Evolutionary conservation across 2,113 vertebrate species (phyloP), one percentile per base, ranked within the genome.

Genomic region (Prolemur simus): DNA sequence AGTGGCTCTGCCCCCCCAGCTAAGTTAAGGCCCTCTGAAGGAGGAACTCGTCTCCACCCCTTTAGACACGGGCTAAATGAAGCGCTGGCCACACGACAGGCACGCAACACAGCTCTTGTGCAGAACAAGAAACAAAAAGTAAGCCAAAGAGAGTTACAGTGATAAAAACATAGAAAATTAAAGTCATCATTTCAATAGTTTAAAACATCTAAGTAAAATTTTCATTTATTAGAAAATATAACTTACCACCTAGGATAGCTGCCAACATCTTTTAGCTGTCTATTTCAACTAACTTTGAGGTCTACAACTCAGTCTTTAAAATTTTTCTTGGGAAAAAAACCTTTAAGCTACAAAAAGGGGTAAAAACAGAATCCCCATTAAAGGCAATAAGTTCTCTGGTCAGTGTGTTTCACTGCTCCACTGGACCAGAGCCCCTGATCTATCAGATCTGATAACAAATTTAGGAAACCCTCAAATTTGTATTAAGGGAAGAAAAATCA

Each of bases 401-500:
- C 94, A 94, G 96, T 73, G 90, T 78, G 56, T 88, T 52, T 94
- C 37, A n/a, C 71, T 23, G 21, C 42, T 69, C 60, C 66, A 6
- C 52, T 80, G 39, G 0, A 86, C 64, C 82, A 68, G 89, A 91
- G 89, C 83, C 66, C 17, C 17, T 3, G 1, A 96, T 14, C 91
- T 94, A 69, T 96, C 96, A 97, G 91, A 95, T 96, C 87, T 77
- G 89, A 88, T 68, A 63, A 63, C 92, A 49, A 37, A 69, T 58
- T 93, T 92, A 94, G 17, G 91, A 97, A 98, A 97, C 78, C 76
- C 76, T 97, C 89, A 94, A 89, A 85, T 98, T 97, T 87, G 29
- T 20, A 85, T 90, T 96, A 47, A 39, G 64, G 12, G 17, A 14
- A 54, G n/a, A 37, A 32, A 15, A 58, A 23, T 71, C 27, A 47